Evolutionary conservation across 2,113 vertebrate genomes (phyloP).

Genomic region (Calidris pygmaea): DNA sequence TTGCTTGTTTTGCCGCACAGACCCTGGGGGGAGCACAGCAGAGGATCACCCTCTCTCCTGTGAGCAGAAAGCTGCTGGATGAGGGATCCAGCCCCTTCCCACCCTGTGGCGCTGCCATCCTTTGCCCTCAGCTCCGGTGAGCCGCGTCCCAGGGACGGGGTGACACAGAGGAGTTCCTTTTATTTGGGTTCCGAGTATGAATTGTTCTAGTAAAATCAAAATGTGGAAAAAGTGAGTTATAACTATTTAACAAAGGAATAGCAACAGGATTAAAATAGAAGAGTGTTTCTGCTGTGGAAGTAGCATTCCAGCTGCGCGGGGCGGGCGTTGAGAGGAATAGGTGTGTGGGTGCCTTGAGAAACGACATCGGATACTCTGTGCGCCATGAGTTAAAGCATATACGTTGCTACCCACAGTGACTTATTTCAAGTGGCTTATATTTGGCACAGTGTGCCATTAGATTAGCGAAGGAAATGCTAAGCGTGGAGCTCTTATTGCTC

Average conservation of each 20-base stretch:
- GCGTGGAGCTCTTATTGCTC: conserved; percentile 50
- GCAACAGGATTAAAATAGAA: background rate
- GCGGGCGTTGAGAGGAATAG: background rate
- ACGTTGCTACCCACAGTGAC: background rate
- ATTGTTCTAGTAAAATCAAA: background rate
- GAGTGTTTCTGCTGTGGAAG: background rate
- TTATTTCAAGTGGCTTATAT: conserved; percentile 33
- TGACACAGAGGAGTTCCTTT: background rate
- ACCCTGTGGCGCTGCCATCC: accelerated
- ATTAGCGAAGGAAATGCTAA: conserved; percentile 36
- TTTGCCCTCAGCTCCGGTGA: background rate
- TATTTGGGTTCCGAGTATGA: background rate
- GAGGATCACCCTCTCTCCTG: background rate
- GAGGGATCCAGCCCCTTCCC: background rate
- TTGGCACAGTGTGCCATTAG: conserved; percentile 57
- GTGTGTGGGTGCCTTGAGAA: conserved; percentile 22
- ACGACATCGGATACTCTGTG: background rate
- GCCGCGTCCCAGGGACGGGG: accelerated
- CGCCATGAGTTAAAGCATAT: conserved; percentile 32
- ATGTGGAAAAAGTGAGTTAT: background rate
- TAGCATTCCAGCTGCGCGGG: background rate
- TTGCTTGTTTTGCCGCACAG: background rate
- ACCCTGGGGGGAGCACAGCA: background rate
- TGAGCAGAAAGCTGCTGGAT: background rate
- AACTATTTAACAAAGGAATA: background rate